Evolutionary conservation across 1,140 invertebrate species (phyloP), one percentile per base, ranked within the genome.

Genomic region (Psilanteris sp.): DNA sequence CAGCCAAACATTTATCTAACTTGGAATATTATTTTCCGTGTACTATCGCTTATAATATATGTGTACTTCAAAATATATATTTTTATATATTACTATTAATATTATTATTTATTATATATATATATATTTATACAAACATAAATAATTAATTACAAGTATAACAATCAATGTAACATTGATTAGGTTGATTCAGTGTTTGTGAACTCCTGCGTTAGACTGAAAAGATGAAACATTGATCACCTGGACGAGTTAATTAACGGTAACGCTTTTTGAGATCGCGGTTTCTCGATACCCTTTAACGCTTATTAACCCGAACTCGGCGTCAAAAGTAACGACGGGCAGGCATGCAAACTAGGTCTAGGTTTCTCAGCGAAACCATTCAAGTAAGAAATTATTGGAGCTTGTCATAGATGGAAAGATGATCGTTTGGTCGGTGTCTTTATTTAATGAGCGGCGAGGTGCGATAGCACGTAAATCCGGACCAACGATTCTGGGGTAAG

Each of bases 381-480:
- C 31, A 62, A 62, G 41, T 71, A 54, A 8, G 55, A 79, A 77
- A 68, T 85, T 82, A 85, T 79, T 83, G 81, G 81, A 85, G 83
- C 81, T 81, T 84, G 77, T 79, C 82, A 70, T 72, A 55, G 46
- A 68, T 72, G 36, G 27, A 59, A 44, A 59, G 43, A 62, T 54
- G 50, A 59, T 52, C 7, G 20, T 20, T 13, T 10, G 18, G 41
- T 3, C n/a, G 11, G 22, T 16, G 14, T 59, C 26, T 9, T 59
- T 10, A 18, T 34, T 10, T 27, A 41, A 41, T 11, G 24, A 31
- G 11, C n/a, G 13, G 11, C n/a, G 8, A 44, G 16, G 10, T 18
- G 32, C 29, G 36, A 34, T 29, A 20, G 22, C 20, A 39, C n/a
- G 31, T 2, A 6, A 44, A 59, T 43, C 59, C 22, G 34, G 39